A percentile compares a stretch with the other conserved stretches of the same genome.
Conservation (phyloP, 2,113 vertebrate genomes). For the Vulpes lagopus region DNA sequence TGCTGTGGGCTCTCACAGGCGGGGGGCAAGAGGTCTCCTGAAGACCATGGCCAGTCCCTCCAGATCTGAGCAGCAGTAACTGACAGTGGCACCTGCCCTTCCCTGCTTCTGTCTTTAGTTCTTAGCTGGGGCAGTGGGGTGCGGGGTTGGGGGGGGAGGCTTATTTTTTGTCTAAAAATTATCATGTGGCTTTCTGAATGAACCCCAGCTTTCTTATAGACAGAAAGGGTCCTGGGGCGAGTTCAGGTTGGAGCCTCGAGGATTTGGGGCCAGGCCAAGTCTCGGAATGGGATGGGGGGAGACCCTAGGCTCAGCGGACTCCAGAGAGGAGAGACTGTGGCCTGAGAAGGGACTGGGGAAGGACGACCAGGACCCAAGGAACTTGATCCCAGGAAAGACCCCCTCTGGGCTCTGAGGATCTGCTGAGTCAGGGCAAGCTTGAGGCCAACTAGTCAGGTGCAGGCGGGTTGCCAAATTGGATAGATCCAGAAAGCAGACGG, state of each 20-base stretch:
- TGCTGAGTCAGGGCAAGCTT: not conserved
- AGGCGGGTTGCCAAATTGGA: not conserved
- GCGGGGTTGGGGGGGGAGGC: no score
- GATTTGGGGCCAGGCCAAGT: not conserved
- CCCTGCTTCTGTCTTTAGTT: not conserved
- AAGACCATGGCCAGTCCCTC: not conserved
- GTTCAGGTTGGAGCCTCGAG: not conserved
- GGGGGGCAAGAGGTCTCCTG: no score
- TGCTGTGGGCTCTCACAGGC: not conserved
- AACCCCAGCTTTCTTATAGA: constrained; percentile 7
- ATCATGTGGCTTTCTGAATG: not conserved
- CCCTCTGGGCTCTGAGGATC: not conserved
- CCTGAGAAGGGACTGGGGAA: not conserved
- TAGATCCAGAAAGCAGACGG: not conserved
- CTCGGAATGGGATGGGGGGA: not conserved
- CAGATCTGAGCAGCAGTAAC: not conserved
- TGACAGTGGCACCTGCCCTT: not conserved
- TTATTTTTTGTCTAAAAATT: not conserved
- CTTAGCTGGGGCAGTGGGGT: not conserved
- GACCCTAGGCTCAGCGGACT: not conserved
- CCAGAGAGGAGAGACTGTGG: not conserved
- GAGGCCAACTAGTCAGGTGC: not conserved
- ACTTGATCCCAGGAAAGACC: not conserved
- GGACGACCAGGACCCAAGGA: not conserved
- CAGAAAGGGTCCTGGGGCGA: not conserved